Conservation (phyloP, 2,797 vertebrate genomes). For the Lepus townsendii region DNA sequence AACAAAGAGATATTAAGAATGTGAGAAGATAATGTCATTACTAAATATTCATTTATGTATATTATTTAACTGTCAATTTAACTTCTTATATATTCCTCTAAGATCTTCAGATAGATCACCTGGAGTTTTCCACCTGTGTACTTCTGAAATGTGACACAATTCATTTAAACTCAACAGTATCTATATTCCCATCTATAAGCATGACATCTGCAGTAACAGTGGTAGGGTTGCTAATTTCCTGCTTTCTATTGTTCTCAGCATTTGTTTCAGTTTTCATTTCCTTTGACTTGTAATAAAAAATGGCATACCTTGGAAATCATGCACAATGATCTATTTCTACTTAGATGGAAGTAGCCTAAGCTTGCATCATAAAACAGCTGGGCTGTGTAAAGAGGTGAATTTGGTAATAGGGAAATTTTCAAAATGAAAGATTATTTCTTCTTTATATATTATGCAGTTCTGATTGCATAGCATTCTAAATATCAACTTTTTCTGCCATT, state of each 20-base stretch:
- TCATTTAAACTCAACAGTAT: neutral
- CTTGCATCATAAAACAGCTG: neutral
- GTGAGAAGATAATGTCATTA: neutral
- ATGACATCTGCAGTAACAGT: neutral
- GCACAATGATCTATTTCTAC: neutral
- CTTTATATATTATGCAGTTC: neutral
- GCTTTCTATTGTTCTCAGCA: neutral
- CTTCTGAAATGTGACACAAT: neutral
- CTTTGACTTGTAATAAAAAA: constrained; percentile 46
- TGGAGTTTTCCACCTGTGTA: neutral
- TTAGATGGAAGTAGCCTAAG: constrained; percentile 14
- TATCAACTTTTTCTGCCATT: neutral
- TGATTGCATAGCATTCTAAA: neutral
- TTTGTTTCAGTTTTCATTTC: constrained; percentile 57
- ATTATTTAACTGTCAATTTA: neutral
- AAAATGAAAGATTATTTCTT: constrained; percentile 28
- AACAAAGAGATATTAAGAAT: neutral
- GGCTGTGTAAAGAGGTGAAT: neutral
- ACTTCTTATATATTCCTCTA: neutral
- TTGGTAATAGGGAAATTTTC: constrained; percentile 13
- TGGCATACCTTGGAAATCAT: neutral
- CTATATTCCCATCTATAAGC: neutral
- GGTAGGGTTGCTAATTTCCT: constrained; percentile 28
- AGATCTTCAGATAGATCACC: neutral
- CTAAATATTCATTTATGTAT: neutral